A percentile compares a stretch with the other conserved stretches of the same genome.
phyloP scores from a whole-genome alignment of 2,113 vertebrate species.

The Thalassoma bifasciatum region DNA sequence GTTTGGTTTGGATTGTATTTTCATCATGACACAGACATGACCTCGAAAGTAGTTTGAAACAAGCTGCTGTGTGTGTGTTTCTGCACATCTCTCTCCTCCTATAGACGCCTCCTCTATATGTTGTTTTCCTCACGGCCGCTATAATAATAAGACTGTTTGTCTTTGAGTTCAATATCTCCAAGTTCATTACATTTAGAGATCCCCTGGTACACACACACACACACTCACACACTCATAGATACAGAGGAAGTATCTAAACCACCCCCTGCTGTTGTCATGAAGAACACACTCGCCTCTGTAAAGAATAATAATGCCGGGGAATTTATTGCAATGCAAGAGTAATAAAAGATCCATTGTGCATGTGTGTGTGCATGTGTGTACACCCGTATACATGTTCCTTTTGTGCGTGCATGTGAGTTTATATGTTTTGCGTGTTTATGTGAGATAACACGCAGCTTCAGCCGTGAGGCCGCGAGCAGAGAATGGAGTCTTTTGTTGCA shows the following conservation, averaged over 20 bases:
- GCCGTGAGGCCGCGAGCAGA: slow-evolving; percentile 30
- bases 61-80: no score
- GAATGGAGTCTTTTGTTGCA: slow-evolving; percentile 73
- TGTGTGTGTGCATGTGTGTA: slow-evolving; percentile 13
- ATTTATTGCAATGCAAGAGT: slow-evolving; percentile 46
- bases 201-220: slow-evolving; percentile 11
- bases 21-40: no score
- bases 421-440: slow-evolving; percentile 72
- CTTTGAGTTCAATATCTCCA: slow-evolving; percentile 45
- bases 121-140: slow-evolving; percentile 9
- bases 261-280: slow-evolving; percentile 70
- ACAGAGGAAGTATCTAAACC: slow-evolving; percentile 21
- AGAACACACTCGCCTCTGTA: slow-evolving; percentile 54
- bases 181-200: slow-evolving; percentile 59
- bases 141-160: slow-evolving; percentile 22
- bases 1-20: no score
- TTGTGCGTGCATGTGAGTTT: slow-evolving; percentile 54
- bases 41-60: no score
- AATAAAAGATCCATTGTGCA: slow-evolving; percentile 61
- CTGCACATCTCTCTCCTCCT: not conserved
- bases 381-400: slow-evolving; percentile 41
- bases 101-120: not conserved
- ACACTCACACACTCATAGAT: slow-evolving; percentile 9
- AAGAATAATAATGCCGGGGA: slow-evolving; percentile 71
- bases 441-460: slow-evolving; percentile 67